Evolutionary conservation across 2,113 vertebrate species (phyloP), one percentile per base, ranked within the genome.

Genomic region (Ammospiza nelsoni): DNA sequence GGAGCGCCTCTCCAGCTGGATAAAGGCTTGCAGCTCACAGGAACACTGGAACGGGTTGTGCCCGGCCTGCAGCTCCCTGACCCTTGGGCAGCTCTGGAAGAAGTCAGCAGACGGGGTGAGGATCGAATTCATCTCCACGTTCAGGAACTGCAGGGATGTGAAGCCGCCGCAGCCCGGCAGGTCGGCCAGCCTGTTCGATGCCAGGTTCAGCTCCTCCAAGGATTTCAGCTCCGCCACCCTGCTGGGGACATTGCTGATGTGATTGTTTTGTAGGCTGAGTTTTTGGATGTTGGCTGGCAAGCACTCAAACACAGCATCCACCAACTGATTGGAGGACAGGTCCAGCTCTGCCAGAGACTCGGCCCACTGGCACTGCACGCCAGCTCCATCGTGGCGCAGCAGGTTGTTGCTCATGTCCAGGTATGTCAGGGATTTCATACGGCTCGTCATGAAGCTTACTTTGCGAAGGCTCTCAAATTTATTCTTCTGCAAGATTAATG

Each of bases 41-140:
- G 77, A 98, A 33, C 99, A 99, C 49, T 94, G 97, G 67, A 99
- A 99, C 3, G 99, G 98, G 87, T 99, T 99, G 31, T 73, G 51
- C 51, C 98, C 98, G 1, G 96, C 98, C 33, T 97, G 97, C 2
- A 99, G 62, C 28, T 72, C 92, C 55, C 78, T 96, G 15, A 99
- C 95, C 72, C 62, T 27, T 2, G 84, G 72, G 62, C 84, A 86
- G 62, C 72, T 86, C 62, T 31, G 44, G 62, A 86, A 86, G 72
- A 86, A 86, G 31, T 52, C 62, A 9, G 72, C 84, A 15, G 84
- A 86, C 1, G 84, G 84, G 7, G 44, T 68, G 17, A 86, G 72
- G 62, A 86, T 77, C 13, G 27, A 58, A 99, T 96, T 51, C 58
- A 93, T 95, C 68, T 96, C 96, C 6, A 98, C 10, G 31, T 97